Evolutionary conservation across 2,113 vertebrate species (phyloP).

Genomic region (Propithecus coquereli): DNA sequence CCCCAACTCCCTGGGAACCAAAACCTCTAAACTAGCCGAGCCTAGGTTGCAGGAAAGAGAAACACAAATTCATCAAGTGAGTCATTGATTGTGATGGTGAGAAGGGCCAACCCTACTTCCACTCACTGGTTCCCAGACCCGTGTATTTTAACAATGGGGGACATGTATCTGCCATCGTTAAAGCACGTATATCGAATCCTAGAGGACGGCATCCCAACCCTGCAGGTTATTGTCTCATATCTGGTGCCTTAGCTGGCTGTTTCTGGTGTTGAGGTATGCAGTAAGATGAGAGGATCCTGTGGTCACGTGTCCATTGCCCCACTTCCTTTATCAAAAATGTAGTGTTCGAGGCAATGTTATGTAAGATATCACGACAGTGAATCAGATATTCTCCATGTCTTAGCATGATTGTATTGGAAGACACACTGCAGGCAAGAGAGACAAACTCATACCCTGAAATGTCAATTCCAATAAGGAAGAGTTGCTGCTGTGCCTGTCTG

Average conservation of each 20-base stretch:
- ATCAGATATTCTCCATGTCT: neutral
- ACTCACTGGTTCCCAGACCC: neutral
- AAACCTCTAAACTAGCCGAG: neutral
- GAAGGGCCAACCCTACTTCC: neutral
- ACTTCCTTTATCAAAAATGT: neutral
- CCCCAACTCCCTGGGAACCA: neutral
- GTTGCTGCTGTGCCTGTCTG: neutral
- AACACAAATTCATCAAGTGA: neutral
- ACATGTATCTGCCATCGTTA: neutral
- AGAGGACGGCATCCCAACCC: neutral
- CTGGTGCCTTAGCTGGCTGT: neutral
- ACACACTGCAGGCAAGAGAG: neutral
- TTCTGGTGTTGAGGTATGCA: neutral
- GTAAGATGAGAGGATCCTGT: neutral
- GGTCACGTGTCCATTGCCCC: neutral
- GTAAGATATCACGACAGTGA: neutral
- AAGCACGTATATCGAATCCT: neutral
- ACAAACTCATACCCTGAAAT: neutral
- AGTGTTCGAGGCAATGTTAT: neutral
- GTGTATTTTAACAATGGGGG: neutral
- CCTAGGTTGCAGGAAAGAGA: neutral
- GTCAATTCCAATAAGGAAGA: neutral
- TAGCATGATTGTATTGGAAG: neutral
- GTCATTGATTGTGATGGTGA: neutral
- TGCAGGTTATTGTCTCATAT: neutral